Evolutionary conservation across 2,797 vertebrate species (phyloP).

Genomic region (Strix occidentalis): DNA sequence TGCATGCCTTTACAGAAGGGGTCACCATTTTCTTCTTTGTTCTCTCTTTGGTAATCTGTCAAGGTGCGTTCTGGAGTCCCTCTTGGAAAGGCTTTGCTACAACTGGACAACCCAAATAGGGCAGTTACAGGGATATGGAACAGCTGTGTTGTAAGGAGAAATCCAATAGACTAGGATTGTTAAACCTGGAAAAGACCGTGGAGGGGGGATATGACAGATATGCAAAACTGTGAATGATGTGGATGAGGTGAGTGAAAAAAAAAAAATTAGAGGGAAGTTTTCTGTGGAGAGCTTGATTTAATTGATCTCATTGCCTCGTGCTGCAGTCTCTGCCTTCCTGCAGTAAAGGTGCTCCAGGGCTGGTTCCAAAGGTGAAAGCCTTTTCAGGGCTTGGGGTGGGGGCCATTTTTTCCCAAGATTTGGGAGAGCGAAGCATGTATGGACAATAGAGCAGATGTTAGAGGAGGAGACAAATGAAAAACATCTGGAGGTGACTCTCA

Average conservation of each 20-base stretch:
- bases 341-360: neutral
- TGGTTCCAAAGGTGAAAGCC: neutral
- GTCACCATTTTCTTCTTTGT: neutral
- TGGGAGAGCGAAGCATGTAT: neutral
- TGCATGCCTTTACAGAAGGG: neutral
- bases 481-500: slow-evolving; percentile 33
- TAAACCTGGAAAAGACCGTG: neutral
- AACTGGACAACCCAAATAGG: neutral
- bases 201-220: neutral
- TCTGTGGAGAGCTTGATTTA: neutral
- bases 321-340: neutral
- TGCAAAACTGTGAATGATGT: neutral
- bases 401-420: neutral
- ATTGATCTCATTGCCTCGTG: neutral
- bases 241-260: neutral
- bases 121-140: neutral
- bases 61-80: neutral
- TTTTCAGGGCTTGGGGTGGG: neutral
- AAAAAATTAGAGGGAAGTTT: neutral
- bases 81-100: neutral
- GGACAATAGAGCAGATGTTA: neutral
- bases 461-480: slow-evolving; percentile 6
- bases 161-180: neutral
- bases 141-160: neutral
- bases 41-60: neutral